These are phyloP conservation scores for Microtus richardsoni DNA, from an alignment of 2,113 vertebrate species.

Conservation along the genomic window DNA sequence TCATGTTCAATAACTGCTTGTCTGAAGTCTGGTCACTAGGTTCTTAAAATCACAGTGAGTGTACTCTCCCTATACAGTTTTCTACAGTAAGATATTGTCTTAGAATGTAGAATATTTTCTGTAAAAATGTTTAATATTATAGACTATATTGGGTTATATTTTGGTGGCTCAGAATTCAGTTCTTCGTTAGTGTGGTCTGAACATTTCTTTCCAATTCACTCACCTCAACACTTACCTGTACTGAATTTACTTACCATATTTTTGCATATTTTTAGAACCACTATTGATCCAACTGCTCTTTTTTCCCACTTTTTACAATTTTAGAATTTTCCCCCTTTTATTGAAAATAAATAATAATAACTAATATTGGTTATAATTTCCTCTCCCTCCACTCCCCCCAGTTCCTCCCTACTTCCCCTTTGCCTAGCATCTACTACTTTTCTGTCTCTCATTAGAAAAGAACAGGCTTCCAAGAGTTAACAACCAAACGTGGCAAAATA, in stretches of 20 bases:
- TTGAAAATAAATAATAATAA: background rate
- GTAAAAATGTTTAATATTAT: background rate
- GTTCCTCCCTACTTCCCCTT: background rate
- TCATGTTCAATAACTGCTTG: background rate
- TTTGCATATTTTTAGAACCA: background rate
- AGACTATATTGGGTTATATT: slow-evolving; percentile 24
- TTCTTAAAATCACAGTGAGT: slow-evolving; percentile 37
- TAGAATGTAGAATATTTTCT: background rate
- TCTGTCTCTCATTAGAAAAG: background rate
- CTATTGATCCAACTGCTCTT: slow-evolving; percentile 24
- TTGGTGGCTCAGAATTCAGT: background rate
- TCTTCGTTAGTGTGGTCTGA: slow-evolving; percentile 35
- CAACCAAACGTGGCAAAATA: background rate
- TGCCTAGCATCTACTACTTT: background rate
- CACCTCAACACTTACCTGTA: background rate
- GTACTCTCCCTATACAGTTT: background rate
- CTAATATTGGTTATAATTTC: background rate
- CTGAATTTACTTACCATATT: slow-evolving; percentile 17
- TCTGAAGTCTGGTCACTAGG: slow-evolving; percentile 17
- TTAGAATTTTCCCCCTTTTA: background rate
- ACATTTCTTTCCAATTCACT: slow-evolving; percentile 30
- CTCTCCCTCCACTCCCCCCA: background rate
- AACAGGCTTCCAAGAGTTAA: background rate
- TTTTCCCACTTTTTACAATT: background rate
- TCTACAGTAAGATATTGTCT: slow-evolving; percentile 14